Evolutionary conservation across 1,140 invertebrate genomes (phyloP), one percentile per base, ranked within the genome.

Genomic region (Lasaia peninsularis): DNA sequence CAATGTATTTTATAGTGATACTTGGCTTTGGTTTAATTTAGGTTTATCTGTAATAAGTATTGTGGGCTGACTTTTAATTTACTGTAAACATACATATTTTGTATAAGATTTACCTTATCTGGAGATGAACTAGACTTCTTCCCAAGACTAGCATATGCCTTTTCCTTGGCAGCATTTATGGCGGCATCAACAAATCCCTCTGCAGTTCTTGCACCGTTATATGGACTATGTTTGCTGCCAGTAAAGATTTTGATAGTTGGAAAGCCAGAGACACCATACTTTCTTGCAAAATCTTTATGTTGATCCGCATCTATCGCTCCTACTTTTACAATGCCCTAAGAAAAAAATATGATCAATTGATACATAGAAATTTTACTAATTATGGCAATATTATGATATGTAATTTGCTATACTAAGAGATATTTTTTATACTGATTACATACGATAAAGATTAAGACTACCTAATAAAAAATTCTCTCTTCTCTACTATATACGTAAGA

Each of bases 231-330:
- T 84, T 99, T 99, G 80, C 97, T 94, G 0, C 91, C 83, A 2
- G 94, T 95, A 85, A 99, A 99, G 10, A 99, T 94, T 89, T 99
- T 99, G 58, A 99, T 95, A 0, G 98, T 99, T 14, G 98, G 98
- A 81, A 99, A 99, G 55, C 98, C 98, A 72, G 91, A 89, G 40
- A 99, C 93, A 52, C 93, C 93, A 91, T 94, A 99, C 75, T 94
- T 93, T 18, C 92, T 90, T 18, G 93, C 94, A 11, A 99, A 78
- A 12, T 94, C 93, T 73, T 95, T 94, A 74, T 99, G 94, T 20
- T 96, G 92, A 86, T 99, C 97, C 12, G 95, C 96, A 92, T 99
- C 95, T 0, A 99, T 94, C 7, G 96, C 96, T 37, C 97, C 98
- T 48, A 99, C 95, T 92, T 99, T 99, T 0, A 96, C 94, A 14